These are phyloP conservation scores for Apis cerana DNA, from an alignment of 1,140 invertebrate species.

Conservation along the genomic window DNA sequence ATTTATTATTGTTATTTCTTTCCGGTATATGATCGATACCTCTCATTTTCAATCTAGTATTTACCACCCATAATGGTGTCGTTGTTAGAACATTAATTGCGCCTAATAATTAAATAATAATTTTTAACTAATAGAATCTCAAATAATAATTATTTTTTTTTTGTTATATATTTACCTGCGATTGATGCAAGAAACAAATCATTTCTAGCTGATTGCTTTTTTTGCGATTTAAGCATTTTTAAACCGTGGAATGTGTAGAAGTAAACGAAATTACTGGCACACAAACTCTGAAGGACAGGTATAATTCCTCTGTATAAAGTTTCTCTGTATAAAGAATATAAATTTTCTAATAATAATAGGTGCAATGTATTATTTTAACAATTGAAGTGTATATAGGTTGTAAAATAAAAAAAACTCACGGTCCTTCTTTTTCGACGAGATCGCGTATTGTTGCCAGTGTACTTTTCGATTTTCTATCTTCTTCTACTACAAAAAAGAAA, in stretches of 20 bases:
- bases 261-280: slow-evolving; percentile 95
- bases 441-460: slow-evolving; percentile 84
- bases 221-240: slow-evolving; percentile 82
- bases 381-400: background rate
- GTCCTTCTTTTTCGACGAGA: slow-evolving; percentile 86
- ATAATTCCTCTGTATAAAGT: slow-evolving; percentile 89
- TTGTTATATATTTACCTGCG: slow-evolving; percentile 83
- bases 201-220: slow-evolving; percentile 83
- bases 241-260: slow-evolving; percentile 95
- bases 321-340: slow-evolving; percentile 5
- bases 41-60: slow-evolving; percentile 91
- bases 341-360: background rate
- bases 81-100: slow-evolving; percentile 91
- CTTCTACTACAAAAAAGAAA: slow-evolving; percentile 84
- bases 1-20: slow-evolving; percentile 69
- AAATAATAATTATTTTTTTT: background rate
- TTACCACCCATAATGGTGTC: slow-evolving; percentile 95
- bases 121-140: background rate
- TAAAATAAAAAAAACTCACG: slow-evolving; percentile 81
- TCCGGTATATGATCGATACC: slow-evolving; percentile 74
- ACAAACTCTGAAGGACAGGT: slow-evolving; percentile 91
- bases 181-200: slow-evolving; percentile 91
- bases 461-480: slow-evolving; percentile 83
- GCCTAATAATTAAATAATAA: slow-evolving; percentile 81
- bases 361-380: background rate